Conservation (phyloP, 1,140 invertebrate genomes). For the Leptoteleia sp. region DNA sequence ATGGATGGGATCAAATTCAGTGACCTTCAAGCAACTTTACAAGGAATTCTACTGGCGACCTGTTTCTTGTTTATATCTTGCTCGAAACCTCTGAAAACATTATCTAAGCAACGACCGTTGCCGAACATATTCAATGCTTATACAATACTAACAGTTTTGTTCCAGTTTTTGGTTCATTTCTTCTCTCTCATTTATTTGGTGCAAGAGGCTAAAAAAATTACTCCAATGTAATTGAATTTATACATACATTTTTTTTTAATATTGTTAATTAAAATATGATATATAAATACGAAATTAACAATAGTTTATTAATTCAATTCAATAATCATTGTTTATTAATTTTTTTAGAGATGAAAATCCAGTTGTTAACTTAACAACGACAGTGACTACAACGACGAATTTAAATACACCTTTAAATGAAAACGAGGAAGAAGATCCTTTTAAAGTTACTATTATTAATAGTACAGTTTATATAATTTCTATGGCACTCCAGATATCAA, state of each 20-base stretch:
- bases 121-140: slow-evolving; percentile 99
- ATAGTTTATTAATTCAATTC: no score
- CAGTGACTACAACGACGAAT: neutral
- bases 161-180: slow-evolving; percentile 98
- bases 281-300: no score
- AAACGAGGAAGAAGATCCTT: slow-evolving; percentile 92
- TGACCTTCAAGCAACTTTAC: slow-evolving; percentile 97
- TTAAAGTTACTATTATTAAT: slow-evolving; percentile 96
- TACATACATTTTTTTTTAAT: no score
- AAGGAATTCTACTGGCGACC: slow-evolving; percentile 95
- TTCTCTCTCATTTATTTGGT: slow-evolving; percentile 94
- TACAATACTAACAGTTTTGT: slow-evolving; percentile 96
- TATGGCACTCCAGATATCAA: slow-evolving; percentile 97
- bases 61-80: slow-evolving; percentile 99
- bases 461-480: slow-evolving; percentile 99
- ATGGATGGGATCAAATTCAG: slow-evolving; percentile 99
- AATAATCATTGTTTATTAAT: no score
- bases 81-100: slow-evolving; percentile 96
- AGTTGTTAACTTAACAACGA: slow-evolving; percentile 17
- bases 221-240: slow-evolving; percentile 87
- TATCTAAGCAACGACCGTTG: slow-evolving; percentile 96
- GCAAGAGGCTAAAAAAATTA: slow-evolving; percentile 86
- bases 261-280: no score
- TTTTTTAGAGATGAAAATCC: slow-evolving; percentile 2
- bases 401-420: slow-evolving; percentile 14